Conservation (phyloP, 2,113 vertebrate species). For the Scomber japonicus region DNA sequence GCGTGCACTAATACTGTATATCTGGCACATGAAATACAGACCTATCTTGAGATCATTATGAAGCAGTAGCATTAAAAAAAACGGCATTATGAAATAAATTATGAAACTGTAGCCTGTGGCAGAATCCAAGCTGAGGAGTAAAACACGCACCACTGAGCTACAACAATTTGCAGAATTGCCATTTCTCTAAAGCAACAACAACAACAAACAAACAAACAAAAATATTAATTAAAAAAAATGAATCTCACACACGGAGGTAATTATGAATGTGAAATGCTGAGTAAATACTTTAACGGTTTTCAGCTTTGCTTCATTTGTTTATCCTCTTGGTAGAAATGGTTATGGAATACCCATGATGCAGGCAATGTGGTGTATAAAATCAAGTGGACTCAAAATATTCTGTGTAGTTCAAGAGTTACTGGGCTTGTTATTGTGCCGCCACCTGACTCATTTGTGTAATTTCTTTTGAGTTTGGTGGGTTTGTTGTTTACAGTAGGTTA, state of each 20-base stretch:
- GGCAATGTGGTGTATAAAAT: background rate
- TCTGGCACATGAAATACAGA: background rate
- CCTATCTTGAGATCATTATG: background rate
- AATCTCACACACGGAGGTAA: background rate
- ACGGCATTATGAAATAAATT: background rate
- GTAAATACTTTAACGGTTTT: background rate
- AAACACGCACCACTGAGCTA: constrained; percentile 2
- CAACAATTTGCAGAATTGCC: background rate
- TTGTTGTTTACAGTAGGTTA: background rate
- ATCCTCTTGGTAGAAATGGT: background rate
- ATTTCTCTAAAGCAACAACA: background rate
- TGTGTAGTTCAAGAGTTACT: background rate
- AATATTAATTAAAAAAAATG: no score
- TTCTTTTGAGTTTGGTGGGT: background rate
- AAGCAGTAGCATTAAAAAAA: background rate
- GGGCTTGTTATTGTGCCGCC: background rate
- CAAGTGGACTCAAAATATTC: background rate
- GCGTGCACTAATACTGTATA: no score
- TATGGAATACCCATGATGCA: background rate
- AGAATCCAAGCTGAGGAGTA: no score
- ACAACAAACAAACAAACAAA: background rate
- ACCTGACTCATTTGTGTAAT: background rate
- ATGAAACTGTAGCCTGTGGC: background rate
- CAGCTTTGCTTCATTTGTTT: background rate
- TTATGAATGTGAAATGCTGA: background rate